Evolutionary conservation across 2,888 invertebrate genomes (phyloP), one percentile per base, ranked within the genome.

Genomic region (Tetragonula carbonaria): DNA sequence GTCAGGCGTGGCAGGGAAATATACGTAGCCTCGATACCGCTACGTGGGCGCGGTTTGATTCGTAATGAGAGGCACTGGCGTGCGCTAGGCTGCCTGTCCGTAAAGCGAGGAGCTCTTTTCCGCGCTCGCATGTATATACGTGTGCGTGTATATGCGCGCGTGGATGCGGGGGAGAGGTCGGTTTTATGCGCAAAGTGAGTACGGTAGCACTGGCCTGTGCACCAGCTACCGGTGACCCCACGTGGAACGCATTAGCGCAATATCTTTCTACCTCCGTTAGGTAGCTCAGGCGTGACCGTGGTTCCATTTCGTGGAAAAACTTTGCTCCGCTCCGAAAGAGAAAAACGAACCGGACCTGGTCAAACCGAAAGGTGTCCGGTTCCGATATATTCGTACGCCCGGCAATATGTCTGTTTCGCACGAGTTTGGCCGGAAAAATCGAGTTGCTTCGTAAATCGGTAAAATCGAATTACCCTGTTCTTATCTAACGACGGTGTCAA

Each of bases 41-140:
- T 93, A 93, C 91, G 92, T 92, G 91, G 92, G 92, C 92, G 93
- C 92, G 93, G 92, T 90, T 91, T 88, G 91, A 91, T 92, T 92
- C 90, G 91, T 90, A 92, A 92, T 91, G 91, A 91, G 90, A 89
- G 86, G 88, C 92, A 88, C 86, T 86, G 88, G 74, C 67, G 67
- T 55, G 67, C 38, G 59, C 57, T 55, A 38, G 38, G 51, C 38
- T 76, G 59, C 45, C 55, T 75, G 62, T 81, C 50, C 74, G 79
- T 72, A 75, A 45, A 57, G 51, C 74, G 50, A 33, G 74, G 28
- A 28, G 38, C 55, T 67, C 28, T 66, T 66, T 77, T 18, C 4
- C n/a, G 50, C 59, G 28, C 21, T 28, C 50, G 66, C 53, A 55
- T 33, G 76, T 65, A 50, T 50, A 66, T 53, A 53, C 28, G 75